A percentile compares a stretch with the other conserved stretches of the same genome.
Conservation (phyloP, 2,113 vertebrate species). For the Bambusicola thoracicus region DNA sequence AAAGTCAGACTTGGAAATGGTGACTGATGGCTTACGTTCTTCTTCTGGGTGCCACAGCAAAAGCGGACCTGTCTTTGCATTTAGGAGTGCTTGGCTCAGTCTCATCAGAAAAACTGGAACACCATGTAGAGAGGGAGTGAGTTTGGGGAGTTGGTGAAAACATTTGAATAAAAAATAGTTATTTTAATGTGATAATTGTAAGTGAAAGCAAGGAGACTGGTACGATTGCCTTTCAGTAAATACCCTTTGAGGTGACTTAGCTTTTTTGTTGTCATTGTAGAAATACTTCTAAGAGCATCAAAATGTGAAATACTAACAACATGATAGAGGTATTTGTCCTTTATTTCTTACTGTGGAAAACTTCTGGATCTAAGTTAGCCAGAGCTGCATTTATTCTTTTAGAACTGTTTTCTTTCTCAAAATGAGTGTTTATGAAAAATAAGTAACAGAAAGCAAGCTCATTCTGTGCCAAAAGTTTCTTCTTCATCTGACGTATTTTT, state of each 20-base stretch:
- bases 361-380: conserved; percentile 22
- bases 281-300: not conserved
- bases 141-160: not conserved
- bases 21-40: not conserved
- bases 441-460: conserved; percentile 57
- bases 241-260: not conserved
- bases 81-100: not conserved
- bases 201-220: not conserved
- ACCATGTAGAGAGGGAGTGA: not conserved
- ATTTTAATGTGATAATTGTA: not conserved
- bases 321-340: not conserved
- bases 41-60: not conserved
- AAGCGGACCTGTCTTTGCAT: not conserved
- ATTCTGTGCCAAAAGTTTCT: conserved; percentile 28
- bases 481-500: conserved; percentile 43
- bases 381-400: conserved; percentile 37
- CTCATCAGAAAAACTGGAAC: not conserved
- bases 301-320: not conserved
- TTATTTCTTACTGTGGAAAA: conserved; percentile 23
- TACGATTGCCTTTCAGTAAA: not conserved
- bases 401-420: conserved; percentile 26
- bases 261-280: not conserved
- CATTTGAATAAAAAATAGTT: not conserved
- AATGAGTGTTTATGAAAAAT: conserved; percentile 62
- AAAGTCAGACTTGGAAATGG: not conserved